These are phyloP conservation scores for Aplysina aerophoba DNA, from an alignment of 37 sponge, comb jelly and placozoan genomes.

Conservation along the genomic window DNA sequence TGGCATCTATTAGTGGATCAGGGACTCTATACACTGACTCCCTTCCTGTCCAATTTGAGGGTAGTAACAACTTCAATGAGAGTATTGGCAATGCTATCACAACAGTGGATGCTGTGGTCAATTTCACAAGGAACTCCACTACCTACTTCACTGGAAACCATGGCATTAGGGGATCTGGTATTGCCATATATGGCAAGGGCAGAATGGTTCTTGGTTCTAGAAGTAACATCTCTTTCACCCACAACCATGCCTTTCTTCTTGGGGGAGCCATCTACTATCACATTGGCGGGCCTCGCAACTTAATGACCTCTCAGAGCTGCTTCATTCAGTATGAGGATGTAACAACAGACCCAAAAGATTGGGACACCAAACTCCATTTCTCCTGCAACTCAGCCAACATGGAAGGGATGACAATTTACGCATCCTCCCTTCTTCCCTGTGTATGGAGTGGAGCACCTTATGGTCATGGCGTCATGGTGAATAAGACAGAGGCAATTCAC, in stretches of 20 bases:
- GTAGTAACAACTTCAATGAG: background rate
- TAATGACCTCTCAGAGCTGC: background rate
- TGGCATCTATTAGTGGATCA: background rate
- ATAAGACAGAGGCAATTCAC: background rate
- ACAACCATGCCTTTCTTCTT: background rate
- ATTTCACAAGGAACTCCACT: background rate
- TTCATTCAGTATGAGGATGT: slow-evolving; percentile 8
- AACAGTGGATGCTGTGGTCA: background rate
- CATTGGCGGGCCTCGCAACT: background rate
- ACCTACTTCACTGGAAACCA: background rate
- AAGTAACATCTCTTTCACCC: background rate
- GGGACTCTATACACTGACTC: slow-evolving; percentile 10
- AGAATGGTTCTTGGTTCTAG: background rate
- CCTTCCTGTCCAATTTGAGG: background rate
- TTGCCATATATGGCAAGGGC: slow-evolving; percentile 3
- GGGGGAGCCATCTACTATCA: slow-evolving; percentile 1
- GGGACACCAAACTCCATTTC: background rate
- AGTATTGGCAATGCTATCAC: slow-evolving; percentile 2
- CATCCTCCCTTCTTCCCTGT: background rate
- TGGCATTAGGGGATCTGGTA: slow-evolving; percentile 1
- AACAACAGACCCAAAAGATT: background rate
- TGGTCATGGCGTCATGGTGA: background rate
- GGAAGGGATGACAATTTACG: background rate
- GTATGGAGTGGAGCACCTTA: slow-evolving; percentile 13
- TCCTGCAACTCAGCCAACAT: background rate